Base-by-base conservation (phyloP, 2,113 vertebrate species). In the Craseonycteris thonglongyai region DNA sequence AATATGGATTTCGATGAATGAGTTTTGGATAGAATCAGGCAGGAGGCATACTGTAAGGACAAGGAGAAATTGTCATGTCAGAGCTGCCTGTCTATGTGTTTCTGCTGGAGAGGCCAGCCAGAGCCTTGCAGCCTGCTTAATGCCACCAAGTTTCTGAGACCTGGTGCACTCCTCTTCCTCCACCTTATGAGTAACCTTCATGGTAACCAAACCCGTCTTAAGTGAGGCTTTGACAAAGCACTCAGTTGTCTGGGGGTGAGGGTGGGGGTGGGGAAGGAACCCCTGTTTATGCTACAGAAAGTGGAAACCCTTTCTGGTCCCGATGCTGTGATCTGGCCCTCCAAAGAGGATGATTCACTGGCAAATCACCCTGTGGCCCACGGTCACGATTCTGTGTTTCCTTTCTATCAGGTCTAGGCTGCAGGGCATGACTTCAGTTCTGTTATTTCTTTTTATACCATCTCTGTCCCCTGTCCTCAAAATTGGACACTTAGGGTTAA, bases 1-100 rank as follows among this genome's bases (percentile, higher is more conserved):
- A 98, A 98, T 98, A 98, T 96, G 97, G 96, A 97, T 97, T 72
- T 58, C 83, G 93, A 93, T 98, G 98, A 97, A 98, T 98, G 96
- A 97, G 97, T 98, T 98, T 98, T 97, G 97, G 93, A 89, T 95
- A 93, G 90, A 88, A 76, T 92, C 24, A n/a, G 76, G 88, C 49
- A 83, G 80, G 90, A 94, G 87, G 24, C 26, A 33, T 18, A 81
- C 56, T 93, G 78, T 78, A 74, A 96, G 95, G 95, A 95, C 0
- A 11, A 68, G 93, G 84, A 91, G 69, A 94, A 93, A 93, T 76
- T 14, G 3, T 80, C 96, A n/a, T 95, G 74, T n/a, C 63, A 88
- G 92, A 81, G 74, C 80, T 65, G 82, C 80, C 59, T 95, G 54
- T 74, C 68, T 92, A 71, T 91, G 18, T n/a, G 11, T 88, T 95